Evolutionary conservation across 2,797 vertebrate genomes (phyloP).

Genomic region (Acanthurus tractus): DNA sequence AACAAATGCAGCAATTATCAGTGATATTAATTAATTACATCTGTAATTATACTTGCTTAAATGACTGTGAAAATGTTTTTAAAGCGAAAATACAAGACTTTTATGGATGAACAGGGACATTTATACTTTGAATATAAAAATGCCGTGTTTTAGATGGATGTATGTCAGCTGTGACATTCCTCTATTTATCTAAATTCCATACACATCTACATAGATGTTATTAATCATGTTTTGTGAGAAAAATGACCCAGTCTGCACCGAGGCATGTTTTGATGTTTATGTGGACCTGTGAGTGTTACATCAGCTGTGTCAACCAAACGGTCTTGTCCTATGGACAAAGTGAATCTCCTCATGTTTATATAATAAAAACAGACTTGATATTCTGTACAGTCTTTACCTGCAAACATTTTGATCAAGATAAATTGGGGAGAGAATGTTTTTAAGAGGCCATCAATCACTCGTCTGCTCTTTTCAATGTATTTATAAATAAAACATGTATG

Average conservation of each 20-base stretch:
- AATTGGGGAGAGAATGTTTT: not conserved
- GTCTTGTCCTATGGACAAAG: not conserved
- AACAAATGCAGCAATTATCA: slow-evolving; percentile 21
- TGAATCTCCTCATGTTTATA: not conserved
- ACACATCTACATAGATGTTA: not conserved
- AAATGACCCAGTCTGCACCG: not conserved
- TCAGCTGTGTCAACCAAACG: not conserved
- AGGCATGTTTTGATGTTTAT: too few species aligned
- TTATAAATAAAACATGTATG: not conserved
- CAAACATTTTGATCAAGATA: slow-evolving; percentile 1
- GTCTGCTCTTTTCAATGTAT: not conserved
- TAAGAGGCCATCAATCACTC: not conserved
- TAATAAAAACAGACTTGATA: not conserved
- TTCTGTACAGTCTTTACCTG: not conserved
- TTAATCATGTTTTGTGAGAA: not conserved
- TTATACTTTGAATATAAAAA: not conserved
- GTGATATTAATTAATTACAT: slow-evolving; percentile 3
- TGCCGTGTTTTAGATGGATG: not conserved
- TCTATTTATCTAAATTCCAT: not conserved
- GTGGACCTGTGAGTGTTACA: not conserved
- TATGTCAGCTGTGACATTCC: not conserved
- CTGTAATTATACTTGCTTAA: not conserved
- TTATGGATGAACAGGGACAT: not conserved
- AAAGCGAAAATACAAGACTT: not conserved
- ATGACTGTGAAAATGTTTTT: too few species aligned